Percentiles rank a stretch among this genome's conserved stretches.
phyloP scores from a whole-genome alignment of 1,140 invertebrate species.

The Semibalanus balanoides region DNA sequence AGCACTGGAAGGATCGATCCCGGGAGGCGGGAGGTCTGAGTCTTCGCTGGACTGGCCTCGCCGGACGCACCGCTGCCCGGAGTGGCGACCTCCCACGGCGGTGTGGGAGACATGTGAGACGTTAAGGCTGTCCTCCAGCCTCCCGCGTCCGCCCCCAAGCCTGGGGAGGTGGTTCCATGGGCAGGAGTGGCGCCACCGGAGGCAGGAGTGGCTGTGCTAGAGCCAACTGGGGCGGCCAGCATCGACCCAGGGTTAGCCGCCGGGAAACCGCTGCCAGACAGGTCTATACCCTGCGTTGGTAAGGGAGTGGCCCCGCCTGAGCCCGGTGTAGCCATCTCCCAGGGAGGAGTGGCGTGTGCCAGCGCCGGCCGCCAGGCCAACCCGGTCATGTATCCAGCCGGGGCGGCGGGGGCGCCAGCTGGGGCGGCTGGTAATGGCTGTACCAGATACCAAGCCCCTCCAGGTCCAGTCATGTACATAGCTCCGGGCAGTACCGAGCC shows the following conservation, averaged over 20 bases:
- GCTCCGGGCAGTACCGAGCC: too few species aligned
- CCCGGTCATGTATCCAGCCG: background rate
- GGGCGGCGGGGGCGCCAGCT: too few species aligned
- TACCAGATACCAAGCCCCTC: background rate
- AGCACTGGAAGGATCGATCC: too few species aligned
- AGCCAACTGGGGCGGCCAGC: too few species aligned
- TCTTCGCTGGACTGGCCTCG: too few species aligned
- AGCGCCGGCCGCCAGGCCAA: too few species aligned
- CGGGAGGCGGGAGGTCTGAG: too few species aligned
- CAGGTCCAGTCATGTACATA: too few species aligned
- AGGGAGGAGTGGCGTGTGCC: background rate
- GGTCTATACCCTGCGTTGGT: background rate
- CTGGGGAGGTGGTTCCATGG: background rate
- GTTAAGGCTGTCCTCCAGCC: too few species aligned
- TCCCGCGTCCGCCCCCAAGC: background rate
- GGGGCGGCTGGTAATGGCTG: background rate
- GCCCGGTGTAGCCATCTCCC: background rate
- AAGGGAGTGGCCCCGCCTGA: background rate
- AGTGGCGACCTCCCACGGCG: background rate
- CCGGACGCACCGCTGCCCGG: background rate
- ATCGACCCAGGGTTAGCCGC: too few species aligned
- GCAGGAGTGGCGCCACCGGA: background rate
- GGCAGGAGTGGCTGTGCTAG: background rate
- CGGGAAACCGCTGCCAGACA: too few species aligned
- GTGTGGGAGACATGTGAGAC: background rate